These are phyloP conservation scores for Riparia riparia DNA, from an alignment of 2,113 vertebrate species.

Conservation along the genomic window DNA sequence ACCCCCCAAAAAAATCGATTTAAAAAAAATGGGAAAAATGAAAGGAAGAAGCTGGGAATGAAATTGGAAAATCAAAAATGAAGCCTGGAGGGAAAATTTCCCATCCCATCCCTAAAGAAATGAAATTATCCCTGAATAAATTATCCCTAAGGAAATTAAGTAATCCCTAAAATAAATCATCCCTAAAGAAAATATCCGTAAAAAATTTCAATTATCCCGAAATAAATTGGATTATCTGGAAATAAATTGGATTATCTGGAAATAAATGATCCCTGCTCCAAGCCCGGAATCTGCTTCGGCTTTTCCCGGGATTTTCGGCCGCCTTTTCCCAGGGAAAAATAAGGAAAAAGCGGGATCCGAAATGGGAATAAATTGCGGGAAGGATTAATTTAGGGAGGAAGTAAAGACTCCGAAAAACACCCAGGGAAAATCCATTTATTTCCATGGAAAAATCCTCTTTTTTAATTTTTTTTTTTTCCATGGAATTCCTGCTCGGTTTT, in stretches of 20 bases:
- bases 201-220: neutral
- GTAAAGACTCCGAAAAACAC: too few relatives aligned
- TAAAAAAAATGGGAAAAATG: neutral
- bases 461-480: too few relatives aligned
- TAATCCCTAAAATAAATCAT: neutral
- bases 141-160: neutral
- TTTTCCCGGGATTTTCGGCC: neutral
- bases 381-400: neutral
- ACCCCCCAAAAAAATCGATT: too few relatives aligned
- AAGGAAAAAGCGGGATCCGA: neutral
- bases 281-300: too few relatives aligned
- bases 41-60: neutral
- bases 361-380: neutral
- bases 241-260: neutral
- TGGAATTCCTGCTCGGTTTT: too few relatives aligned
- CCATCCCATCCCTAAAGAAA: neutral
- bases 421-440: neutral
- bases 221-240: neutral
- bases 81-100: neutral
- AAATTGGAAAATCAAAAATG: neutral
- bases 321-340: neutral
- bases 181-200: neutral
- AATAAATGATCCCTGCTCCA: neutral
- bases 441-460: too few relatives aligned
- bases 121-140: neutral